Percentiles rank a stretch among this genome's conserved stretches.
phyloP scores from a whole-genome alignment of 1,140 invertebrate genomes.

The Dendroctonus ponderosae region DNA sequence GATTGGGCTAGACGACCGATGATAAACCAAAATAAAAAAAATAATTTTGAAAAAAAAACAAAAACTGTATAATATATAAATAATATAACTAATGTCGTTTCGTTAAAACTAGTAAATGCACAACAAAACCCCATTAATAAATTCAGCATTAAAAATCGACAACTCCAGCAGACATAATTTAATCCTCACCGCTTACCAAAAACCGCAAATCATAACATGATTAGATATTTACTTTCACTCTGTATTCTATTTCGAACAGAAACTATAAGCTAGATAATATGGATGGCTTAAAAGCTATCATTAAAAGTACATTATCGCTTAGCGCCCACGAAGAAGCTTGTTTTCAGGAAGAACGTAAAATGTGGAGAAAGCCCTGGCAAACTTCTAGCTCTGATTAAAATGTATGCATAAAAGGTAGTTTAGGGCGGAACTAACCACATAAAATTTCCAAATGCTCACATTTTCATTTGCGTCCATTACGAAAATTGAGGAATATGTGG shows the following conservation, averaged over 20 bases:
- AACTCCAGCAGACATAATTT: too few relatives aligned
- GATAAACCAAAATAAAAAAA: too few relatives aligned
- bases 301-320: conserved; percentile 31
- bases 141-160: too few relatives aligned
- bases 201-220: too few relatives aligned
- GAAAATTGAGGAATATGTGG: conserved; percentile 6
- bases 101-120: too few relatives aligned
- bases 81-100: too few relatives aligned
- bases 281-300: conserved; percentile 13
- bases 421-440: conserved; percentile 29
- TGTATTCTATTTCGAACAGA: conserved; percentile 7
- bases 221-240: too few relatives aligned
- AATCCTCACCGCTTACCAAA: too few relatives aligned
- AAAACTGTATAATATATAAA: too few relatives aligned
- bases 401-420: conserved; percentile 31
- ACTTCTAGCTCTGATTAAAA: conserved; percentile 31
- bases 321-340: conserved; percentile 3
- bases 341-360: conserved; percentile 23
- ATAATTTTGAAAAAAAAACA: too few relatives aligned
- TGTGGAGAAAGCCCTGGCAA: conserved; percentile 13
- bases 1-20: too few relatives aligned
- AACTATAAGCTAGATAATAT: conserved; percentile 2
- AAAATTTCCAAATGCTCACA: conserved; percentile 27
- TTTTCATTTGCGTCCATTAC: conserved; percentile 29
- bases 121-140: too few relatives aligned